Conservation (phyloP, 1,140 invertebrate species). For the Calephelis virginiensis region DNA sequence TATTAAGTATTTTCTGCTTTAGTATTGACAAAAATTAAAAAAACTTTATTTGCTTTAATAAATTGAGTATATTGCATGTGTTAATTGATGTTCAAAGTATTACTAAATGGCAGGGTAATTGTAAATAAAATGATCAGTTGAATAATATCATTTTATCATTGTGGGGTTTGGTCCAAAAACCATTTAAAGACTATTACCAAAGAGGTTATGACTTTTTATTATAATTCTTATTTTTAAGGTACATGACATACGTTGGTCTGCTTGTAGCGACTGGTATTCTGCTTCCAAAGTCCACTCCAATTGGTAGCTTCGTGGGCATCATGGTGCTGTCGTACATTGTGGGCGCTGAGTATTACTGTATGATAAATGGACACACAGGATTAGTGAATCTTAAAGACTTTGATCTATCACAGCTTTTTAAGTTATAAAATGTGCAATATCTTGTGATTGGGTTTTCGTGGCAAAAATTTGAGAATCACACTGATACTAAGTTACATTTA, state of each 20-base stretch:
- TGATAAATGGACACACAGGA: conserved; percentile 64
- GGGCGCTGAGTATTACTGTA: conserved; percentile 84
- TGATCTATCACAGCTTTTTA: conserved; percentile 54
- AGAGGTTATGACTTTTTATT: background rate
- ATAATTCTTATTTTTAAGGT: conserved; percentile 73
- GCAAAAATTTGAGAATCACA: background rate
- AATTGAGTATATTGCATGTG: too few species aligned
- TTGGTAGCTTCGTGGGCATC: conserved; percentile 86
- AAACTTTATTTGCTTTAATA: too few species aligned
- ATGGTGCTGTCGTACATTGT: conserved; percentile 87
- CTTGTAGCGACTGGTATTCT: conserved; percentile 89
- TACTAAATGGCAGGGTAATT: too few species aligned
- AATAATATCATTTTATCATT: too few species aligned
- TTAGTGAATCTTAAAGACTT: conserved; percentile 58
- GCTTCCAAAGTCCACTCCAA: conserved; percentile 83
- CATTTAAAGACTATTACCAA: too few species aligned
- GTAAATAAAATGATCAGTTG: too few species aligned
- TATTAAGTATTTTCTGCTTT: too few species aligned
- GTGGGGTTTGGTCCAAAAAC: too few species aligned
- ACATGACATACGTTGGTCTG: conserved; percentile 88
- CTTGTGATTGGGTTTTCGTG: background rate
- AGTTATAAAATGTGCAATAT: conserved; percentile 14
- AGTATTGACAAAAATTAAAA: too few species aligned
- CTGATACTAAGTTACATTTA: background rate
- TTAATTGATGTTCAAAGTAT: too few species aligned